Conservation (phyloP, 2,113 vertebrate species). For the Callocephalon fimbriatum region DNA sequence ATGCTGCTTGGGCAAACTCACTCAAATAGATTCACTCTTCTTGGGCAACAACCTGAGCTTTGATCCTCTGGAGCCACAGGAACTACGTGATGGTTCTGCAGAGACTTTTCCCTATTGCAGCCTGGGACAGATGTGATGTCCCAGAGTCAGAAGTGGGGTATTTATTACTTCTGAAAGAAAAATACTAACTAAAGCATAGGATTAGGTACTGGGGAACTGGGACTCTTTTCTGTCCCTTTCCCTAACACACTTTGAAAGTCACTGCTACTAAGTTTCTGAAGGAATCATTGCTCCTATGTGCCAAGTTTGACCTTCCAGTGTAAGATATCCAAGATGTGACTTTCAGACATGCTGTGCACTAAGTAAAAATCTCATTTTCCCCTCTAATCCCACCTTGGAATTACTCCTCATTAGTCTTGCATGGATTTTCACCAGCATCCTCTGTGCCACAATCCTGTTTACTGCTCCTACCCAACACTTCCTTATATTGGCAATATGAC, state of each 20-base stretch:
- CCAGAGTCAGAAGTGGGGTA: background rate
- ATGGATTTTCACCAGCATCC: background rate
- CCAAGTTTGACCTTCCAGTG: background rate
- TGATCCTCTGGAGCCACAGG: background rate
- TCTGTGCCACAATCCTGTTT: background rate
- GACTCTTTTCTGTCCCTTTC: background rate
- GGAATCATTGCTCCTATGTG: background rate
- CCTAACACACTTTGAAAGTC: background rate
- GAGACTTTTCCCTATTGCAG: background rate
- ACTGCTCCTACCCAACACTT: background rate
- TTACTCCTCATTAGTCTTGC: background rate
- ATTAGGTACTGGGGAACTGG: background rate
- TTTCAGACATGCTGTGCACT: background rate
- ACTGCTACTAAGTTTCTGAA: background rate
- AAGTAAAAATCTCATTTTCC: background rate
- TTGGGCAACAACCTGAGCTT: background rate
- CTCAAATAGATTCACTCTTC: background rate
- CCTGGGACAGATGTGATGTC: background rate
- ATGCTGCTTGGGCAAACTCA: background rate
- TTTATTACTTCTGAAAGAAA: background rate
- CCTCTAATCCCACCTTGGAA: background rate
- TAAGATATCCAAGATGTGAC: background rate
- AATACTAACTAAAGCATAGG: background rate
- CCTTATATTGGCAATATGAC: background rate
- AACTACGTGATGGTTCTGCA: background rate